Percentiles rank a stretch among this genome's conserved stretches.
These are phyloP conservation scores for Chesias legatella DNA, from an alignment of 2,888 invertebrate species.

Conservation along the genomic window DNA sequence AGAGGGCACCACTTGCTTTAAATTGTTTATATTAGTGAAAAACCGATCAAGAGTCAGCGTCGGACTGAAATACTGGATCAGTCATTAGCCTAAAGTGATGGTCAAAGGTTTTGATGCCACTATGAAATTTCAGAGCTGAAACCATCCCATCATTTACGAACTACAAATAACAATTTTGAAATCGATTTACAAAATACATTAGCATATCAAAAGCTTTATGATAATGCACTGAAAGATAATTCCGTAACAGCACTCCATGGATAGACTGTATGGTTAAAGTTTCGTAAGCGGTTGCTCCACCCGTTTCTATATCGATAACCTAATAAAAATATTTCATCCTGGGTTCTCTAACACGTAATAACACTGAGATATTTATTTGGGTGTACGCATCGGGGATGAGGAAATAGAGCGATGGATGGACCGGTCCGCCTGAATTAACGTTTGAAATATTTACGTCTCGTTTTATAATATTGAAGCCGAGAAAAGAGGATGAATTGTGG, in stretches of 20 bases:
- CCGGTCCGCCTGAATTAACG: conserved; percentile 7
- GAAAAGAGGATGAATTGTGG: too few species aligned
- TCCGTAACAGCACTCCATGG: conserved; percentile 13
- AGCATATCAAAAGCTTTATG: conserved; percentile 15
- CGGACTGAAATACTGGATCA: too few species aligned
- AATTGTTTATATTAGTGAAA: too few species aligned
- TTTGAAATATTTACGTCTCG: neutral
- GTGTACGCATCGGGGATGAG: conserved; percentile 42
- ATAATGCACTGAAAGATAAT: conserved; percentile 18
- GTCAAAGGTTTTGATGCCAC: too few species aligned
- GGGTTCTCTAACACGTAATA: conserved; percentile 20
- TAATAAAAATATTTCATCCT: conserved; percentile 23
- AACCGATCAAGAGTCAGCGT: too few species aligned
- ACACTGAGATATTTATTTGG: conserved; percentile 40
- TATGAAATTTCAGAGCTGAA: too few species aligned
- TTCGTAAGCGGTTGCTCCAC: conserved; percentile 23
- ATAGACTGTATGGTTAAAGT: conserved; percentile 23
- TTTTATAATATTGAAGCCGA: neutral
- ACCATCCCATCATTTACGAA: neutral
- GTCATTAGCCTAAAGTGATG: too few species aligned
- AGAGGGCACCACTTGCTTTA: too few species aligned
- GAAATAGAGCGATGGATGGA: conserved; percentile 10
- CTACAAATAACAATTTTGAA: neutral
- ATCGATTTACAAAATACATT: conserved; percentile 1
- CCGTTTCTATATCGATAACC: conserved; percentile 24